Percentiles rank a stretch among this genome's conserved stretches.
Evolutionary conservation across 1,140 invertebrate species (phyloP).

Genomic region (Cheumatopsyche charites): DNA sequence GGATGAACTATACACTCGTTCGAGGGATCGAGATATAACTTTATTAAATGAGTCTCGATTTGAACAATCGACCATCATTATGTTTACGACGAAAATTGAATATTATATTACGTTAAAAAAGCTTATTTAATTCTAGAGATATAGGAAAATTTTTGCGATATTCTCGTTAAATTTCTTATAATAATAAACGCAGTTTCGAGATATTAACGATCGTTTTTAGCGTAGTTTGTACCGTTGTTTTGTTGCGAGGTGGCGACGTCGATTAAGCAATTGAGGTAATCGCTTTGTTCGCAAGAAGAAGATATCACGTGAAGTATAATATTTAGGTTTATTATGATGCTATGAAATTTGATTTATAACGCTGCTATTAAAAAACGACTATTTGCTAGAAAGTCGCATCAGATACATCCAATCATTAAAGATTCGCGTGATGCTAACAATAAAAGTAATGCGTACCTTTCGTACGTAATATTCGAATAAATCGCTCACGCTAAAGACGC

Average conservation of each 20-base stretch:
- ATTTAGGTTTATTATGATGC: conserved; percentile 16
- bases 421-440: conserved; percentile 42
- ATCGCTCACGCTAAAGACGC: neutral
- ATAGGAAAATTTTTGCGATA: neutral
- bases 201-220: conserved; percentile 40
- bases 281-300: conserved; percentile 31
- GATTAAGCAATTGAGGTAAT: conserved; percentile 41
- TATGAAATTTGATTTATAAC: conserved; percentile 44
- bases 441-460: conserved; percentile 11
- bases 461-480: conserved; percentile 7
- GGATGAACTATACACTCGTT: neutral
- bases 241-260: conserved; percentile 29
- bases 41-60: conserved; percentile 42
- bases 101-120: conserved; percentile 4
- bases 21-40: conserved; percentile 43
- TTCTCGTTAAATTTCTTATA: too few relatives aligned
- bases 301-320: conserved; percentile 37
- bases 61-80: neutral
- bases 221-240: conserved; percentile 31
- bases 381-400: conserved; percentile 20
- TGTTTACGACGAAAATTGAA: conserved; percentile 26
- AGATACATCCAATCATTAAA: conserved; percentile 19
- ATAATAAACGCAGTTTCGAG: conserved; percentile 6
- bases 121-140: neutral
- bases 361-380: conserved; percentile 5